Evolutionary conservation across 2,888 invertebrate species (phyloP).

Genomic region (Mythimna pallens): DNA sequence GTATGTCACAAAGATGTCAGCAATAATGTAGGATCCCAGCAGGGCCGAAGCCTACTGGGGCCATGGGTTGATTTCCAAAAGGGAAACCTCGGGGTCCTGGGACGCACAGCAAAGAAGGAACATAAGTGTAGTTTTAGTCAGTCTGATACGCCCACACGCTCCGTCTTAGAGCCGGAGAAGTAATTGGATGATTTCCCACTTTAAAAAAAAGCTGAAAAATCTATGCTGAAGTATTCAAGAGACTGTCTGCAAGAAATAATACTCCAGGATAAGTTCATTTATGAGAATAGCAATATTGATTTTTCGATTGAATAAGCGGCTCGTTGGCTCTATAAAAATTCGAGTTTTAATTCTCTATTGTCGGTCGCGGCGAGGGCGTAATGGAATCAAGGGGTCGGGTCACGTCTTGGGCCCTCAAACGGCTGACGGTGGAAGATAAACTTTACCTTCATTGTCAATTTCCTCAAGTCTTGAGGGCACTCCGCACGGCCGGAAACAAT

Average conservation of each 20-base stretch:
- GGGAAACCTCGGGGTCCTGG: no score
- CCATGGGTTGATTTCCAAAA: no score
- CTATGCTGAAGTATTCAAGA: conserved; percentile 25
- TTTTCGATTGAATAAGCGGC: conserved; percentile 83
- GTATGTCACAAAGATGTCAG: no score
- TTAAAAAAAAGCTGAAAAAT: not conserved
- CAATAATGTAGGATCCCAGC: no score
- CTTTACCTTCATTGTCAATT: conserved; percentile 90
- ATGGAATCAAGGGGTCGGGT: conserved; percentile 86
- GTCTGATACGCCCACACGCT: no score
- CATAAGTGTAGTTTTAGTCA: no score
- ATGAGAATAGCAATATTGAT: conserved; percentile 77
- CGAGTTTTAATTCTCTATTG: conserved; percentile 85
- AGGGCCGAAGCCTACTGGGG: no score
- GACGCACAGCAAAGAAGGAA: no score
- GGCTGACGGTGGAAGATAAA: conserved; percentile 88
- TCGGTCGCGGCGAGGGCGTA: conserved; percentile 74
- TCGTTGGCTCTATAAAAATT: conserved; percentile 81
- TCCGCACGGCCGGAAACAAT: conserved; percentile 84
- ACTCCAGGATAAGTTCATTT: conserved; percentile 68
- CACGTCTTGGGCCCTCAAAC: conserved; percentile 86
- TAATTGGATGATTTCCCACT: no score
- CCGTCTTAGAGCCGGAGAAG: no score
- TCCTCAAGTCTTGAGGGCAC: conserved; percentile 85
- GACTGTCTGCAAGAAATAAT: conserved; percentile 55